Conservation (phyloP, 2,888 invertebrate genomes). For the Orthonevra nobilis region DNA sequence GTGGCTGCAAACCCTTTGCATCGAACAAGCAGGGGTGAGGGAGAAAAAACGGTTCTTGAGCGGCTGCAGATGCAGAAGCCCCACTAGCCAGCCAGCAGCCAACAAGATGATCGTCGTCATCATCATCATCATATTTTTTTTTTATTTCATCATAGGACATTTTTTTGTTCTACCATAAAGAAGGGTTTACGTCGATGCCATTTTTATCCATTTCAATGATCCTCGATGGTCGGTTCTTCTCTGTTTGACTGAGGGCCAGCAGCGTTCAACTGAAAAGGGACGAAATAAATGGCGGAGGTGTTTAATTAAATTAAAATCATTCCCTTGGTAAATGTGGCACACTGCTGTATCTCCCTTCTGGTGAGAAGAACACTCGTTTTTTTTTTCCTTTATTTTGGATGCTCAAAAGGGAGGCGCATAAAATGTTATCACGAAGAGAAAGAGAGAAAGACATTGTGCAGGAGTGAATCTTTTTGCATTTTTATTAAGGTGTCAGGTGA, state of each 20-base stretch:
- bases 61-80: slow-evolving; percentile 57
- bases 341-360: slow-evolving; percentile 15
- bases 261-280: slow-evolving; percentile 17
- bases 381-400: neutral
- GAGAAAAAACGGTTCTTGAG: slow-evolving; percentile 56
- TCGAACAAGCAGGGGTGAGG: neutral
- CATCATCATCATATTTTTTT: slow-evolving; percentile 23
- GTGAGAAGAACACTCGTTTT: neutral
- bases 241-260: neutral
- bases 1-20: no score
- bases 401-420: neutral
- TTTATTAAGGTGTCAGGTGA: slow-evolving; percentile 54
- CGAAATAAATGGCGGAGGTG: slow-evolving; percentile 55
- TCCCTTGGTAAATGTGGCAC: slow-evolving; percentile 37
- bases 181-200: slow-evolving; percentile 33
- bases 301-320: slow-evolving; percentile 65
- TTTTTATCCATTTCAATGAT: slow-evolving; percentile 43
- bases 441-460: neutral
- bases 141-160: slow-evolving; percentile 60
- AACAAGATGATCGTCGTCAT: neutral
- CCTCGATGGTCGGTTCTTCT: slow-evolving; percentile 35
- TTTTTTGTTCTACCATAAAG: slow-evolving; percentile 57
- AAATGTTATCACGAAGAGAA: neutral
- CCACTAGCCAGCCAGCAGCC: no score
- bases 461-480: neutral